Evolutionary conservation across 2,888 invertebrate species (phyloP).

Genomic region (Oxyteleia sp.): DNA sequence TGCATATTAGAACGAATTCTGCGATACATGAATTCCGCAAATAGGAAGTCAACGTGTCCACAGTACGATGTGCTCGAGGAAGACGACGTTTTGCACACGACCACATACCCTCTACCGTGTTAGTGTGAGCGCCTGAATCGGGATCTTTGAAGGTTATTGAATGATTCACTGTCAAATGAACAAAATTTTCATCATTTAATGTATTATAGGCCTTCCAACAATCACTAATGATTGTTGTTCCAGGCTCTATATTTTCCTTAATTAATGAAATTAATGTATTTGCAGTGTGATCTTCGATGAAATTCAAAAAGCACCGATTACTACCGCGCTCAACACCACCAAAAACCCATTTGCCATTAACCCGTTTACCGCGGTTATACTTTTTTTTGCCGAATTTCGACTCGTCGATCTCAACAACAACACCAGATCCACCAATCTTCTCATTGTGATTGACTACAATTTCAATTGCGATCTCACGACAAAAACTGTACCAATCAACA

Average conservation of each 20-base stretch:
- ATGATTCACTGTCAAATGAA: constrained; percentile 2
- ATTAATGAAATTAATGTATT: constrained; percentile 10
- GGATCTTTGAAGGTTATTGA: constrained; percentile 32
- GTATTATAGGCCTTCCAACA: constrained; percentile 21
- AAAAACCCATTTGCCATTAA: constrained; percentile 34
- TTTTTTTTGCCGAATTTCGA: neutral
- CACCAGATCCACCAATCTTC: no score
- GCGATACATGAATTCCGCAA: constrained; percentile 5
- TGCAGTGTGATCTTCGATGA: neutral
- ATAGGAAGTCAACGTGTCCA: constrained; percentile 6
- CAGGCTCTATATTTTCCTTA: neutral
- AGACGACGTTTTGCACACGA: constrained; percentile 10
- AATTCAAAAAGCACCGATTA: constrained; percentile 11
- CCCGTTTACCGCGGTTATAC: constrained; percentile 15
- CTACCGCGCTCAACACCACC: constrained; percentile 27
- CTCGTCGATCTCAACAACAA: neutral
- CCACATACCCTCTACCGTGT: constrained; percentile 6
- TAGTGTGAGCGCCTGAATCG: constrained; percentile 2
- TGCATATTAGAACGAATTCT: neutral
- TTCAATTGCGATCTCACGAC: constrained; percentile 33
- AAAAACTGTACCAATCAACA: constrained; percentile 40
- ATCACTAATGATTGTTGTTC: constrained; percentile 25
- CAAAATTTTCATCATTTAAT: constrained; percentile 9
- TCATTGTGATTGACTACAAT: constrained; percentile 1
- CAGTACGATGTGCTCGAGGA: neutral